These are phyloP conservation scores for Stegostoma tigrinum DNA, from an alignment of 2,113 vertebrate species.

Conservation along the genomic window DNA sequence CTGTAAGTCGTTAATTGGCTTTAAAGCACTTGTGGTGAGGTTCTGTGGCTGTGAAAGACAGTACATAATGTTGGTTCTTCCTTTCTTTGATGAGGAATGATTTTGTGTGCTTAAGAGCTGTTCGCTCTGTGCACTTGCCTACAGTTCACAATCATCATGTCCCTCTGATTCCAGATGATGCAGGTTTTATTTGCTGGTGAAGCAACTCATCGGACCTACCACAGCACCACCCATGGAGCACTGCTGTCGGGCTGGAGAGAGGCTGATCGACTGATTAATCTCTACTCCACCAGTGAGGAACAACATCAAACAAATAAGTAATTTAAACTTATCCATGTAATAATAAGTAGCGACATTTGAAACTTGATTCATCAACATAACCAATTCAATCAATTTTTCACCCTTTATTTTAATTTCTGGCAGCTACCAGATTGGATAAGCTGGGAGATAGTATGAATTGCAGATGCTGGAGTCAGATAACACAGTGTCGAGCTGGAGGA, in stretches of 20 bases:
- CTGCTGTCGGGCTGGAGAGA: constrained; percentile 16
- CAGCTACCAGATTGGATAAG: not conserved
- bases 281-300: not conserved
- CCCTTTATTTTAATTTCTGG: not conserved
- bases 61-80: not conserved
- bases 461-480: too few relatives aligned
- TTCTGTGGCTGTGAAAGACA: not conserved
- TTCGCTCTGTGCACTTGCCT: not conserved
- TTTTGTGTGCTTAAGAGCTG: not conserved
- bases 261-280: not conserved
- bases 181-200: constrained; percentile 14
- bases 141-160: not conserved
- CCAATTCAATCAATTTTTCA: not conserved
- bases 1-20: not conserved
- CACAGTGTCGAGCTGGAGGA: too few relatives aligned
- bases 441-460: too few relatives aligned
- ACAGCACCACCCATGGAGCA: constrained; percentile 16
- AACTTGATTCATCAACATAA: not conserved
- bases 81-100: not conserved
- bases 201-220: not conserved
- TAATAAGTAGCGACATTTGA: not conserved
- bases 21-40: not conserved
- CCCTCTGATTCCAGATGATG: not conserved
- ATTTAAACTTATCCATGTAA: not conserved
- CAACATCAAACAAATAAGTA: not conserved